These are phyloP conservation scores for Kryptopterus vitreolus DNA, from an alignment of 2,797 vertebrate species.

Conservation along the genomic window DNA sequence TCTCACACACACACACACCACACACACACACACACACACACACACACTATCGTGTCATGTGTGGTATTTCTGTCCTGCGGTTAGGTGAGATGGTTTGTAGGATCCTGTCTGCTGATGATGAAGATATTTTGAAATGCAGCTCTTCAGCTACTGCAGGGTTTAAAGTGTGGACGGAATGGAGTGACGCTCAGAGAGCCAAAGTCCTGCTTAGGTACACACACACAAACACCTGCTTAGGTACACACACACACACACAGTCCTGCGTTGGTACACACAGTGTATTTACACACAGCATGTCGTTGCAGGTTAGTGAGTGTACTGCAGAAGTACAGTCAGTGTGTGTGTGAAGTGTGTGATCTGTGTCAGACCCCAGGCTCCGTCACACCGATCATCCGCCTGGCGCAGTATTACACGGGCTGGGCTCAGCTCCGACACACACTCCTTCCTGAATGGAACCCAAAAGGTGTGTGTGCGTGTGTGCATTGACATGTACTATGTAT, in stretches of 20 bases:
- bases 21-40: too few species aligned
- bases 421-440: slow-evolving; percentile 75
- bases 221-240: neutral
- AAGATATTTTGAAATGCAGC: slow-evolving; percentile 62
- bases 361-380: slow-evolving; percentile 66
- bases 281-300: neutral
- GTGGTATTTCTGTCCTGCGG: neutral
- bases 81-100: slow-evolving; percentile 66
- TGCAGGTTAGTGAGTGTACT: slow-evolving; percentile 64
- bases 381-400: slow-evolving; percentile 71
- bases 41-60: neutral
- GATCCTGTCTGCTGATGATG: slow-evolving; percentile 62
- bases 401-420: slow-evolving; percentile 79
- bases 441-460: slow-evolving; percentile 74
- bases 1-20: too few species aligned
- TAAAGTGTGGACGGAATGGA: slow-evolving; percentile 66
- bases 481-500: neutral
- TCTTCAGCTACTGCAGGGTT: slow-evolving; percentile 60
- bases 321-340: slow-evolving; percentile 68
- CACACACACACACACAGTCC: too few species aligned
- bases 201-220: slow-evolving; percentile 59
- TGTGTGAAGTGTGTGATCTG: slow-evolving; percentile 70
- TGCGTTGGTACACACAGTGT: too few species aligned
- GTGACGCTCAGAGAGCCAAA: slow-evolving; percentile 67
- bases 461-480: neutral